Percentiles rank a stretch among this genome's conserved stretches.
Conservation (phyloP, 2,888 invertebrate species). For the Sarcophaga subvicina region DNA sequence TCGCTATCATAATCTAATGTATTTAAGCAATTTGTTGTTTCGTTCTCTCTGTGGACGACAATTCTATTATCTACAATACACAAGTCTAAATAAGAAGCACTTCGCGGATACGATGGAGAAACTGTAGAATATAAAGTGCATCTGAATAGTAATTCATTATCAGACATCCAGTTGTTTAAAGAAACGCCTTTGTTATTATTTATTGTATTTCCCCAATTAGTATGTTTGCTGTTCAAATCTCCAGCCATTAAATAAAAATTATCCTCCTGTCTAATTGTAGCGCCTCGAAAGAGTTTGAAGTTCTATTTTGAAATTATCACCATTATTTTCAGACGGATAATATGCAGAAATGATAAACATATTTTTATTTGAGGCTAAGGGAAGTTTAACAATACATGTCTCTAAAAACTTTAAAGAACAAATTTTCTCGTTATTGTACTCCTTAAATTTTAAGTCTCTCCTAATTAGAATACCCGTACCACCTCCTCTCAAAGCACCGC, state of each 20-base stretch:
- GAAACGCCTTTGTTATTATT: conserved; percentile 18
- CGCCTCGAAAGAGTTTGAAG: conserved; percentile 1
- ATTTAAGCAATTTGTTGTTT: background rate
- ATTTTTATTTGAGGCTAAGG: conserved; percentile 4
- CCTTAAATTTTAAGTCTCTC: conserved; percentile 23
- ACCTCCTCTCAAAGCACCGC: conserved; percentile 17
- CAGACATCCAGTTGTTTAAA: conserved; percentile 1
- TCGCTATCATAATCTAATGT: conserved; percentile 11
- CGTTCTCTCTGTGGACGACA: conserved; percentile 1
- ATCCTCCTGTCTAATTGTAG: background rate
- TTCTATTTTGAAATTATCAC: background rate
- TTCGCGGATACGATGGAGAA: conserved; percentile 7
- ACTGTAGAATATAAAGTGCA: conserved; percentile 16
- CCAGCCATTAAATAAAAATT: conserved; percentile 30
- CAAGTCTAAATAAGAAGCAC: conserved; percentile 20
- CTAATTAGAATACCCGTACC: conserved; percentile 17
- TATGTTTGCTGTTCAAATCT: conserved; percentile 11
- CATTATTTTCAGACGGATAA: conserved; percentile 20
- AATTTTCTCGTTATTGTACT: background rate
- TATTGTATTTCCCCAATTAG: conserved; percentile 10
- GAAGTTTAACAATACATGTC: conserved; percentile 29
- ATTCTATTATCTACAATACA: conserved; percentile 26
- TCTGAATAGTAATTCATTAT: conserved; percentile 19
- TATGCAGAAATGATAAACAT: conserved; percentile 28
- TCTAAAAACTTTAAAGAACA: background rate